phyloP scores from a whole-genome alignment of 2,797 vertebrate species.

The Notamacropus eugenii region DNA sequence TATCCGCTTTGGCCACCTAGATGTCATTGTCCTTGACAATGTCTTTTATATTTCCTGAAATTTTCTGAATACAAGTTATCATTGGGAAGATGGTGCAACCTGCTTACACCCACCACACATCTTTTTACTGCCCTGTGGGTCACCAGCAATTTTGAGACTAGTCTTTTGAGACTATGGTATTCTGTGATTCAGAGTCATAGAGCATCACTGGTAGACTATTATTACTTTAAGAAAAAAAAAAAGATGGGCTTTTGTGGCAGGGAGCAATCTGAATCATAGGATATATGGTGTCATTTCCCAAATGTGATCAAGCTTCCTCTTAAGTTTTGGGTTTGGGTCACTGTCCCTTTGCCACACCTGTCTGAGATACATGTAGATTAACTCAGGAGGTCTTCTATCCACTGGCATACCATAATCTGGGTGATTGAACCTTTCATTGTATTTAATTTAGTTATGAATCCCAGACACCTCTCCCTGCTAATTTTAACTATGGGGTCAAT shows the following conservation, averaged over 20 bases:
- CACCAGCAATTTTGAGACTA: neutral
- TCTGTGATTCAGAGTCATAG: neutral
- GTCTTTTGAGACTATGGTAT: neutral
- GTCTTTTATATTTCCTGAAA: neutral
- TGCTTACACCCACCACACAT: neutral
- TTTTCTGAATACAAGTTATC: neutral
- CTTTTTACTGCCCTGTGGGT: neutral
- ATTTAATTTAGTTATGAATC: neutral
- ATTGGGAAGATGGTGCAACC: neutral
- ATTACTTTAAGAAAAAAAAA: neutral
- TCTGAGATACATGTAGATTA: neutral
- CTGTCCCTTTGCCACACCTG: neutral
- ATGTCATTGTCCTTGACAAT: neutral
- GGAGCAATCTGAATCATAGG: neutral
- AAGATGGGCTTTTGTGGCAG: neutral
- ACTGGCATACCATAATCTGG: neutral
- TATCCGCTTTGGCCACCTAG: neutral
- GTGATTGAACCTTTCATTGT: neutral
- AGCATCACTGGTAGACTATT: neutral
- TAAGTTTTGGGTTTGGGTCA: neutral
- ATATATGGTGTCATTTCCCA: neutral
- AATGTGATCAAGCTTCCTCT: neutral
- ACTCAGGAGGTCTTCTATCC: neutral
- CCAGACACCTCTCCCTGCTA: neutral
- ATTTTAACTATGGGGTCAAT: neutral